Evolutionary conservation across 2,797 vertebrate species (phyloP).

Genomic region (Spondyliosoma cantharus): DNA sequence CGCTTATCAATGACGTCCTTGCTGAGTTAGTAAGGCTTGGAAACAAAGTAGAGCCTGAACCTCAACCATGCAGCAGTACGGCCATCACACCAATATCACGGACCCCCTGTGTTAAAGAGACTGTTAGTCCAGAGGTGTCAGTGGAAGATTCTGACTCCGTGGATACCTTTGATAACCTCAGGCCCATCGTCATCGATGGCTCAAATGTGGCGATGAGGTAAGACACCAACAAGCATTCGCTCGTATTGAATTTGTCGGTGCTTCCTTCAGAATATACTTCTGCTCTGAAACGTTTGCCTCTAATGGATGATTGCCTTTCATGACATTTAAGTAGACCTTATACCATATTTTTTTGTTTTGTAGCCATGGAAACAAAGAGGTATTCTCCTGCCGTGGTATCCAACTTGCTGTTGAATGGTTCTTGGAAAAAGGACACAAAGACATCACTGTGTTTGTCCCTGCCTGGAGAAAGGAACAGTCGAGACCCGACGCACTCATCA

Average conservation of each 20-base stretch:
- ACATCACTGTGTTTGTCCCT: slow-evolving; percentile 98
- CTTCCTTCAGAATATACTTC: background rate
- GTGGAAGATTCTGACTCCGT: slow-evolving; percentile 91
- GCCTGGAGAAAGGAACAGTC: slow-evolving; percentile 99
- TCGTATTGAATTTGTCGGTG: background rate
- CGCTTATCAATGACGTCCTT: slow-evolving; percentile 95
- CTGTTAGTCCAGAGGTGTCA: slow-evolving; percentile 90
- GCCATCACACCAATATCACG: slow-evolving; percentile 78
- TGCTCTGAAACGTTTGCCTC: slow-evolving; percentile 4
- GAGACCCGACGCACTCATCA: slow-evolving; percentile 95
- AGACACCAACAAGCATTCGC: slow-evolving; percentile 27
- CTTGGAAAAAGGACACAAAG: slow-evolving; percentile 97
- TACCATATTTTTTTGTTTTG: slow-evolving; percentile 65
- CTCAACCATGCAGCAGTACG: slow-evolving; percentile 81
- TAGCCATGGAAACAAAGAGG: slow-evolving; percentile 99
- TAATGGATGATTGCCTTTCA: background rate
- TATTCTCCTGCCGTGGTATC: slow-evolving; percentile 98
- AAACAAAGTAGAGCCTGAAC: slow-evolving; percentile 93
- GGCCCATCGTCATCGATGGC: slow-evolving; percentile 96
- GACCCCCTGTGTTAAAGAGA: slow-evolving; percentile 88
- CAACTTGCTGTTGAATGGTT: slow-evolving; percentile 99
- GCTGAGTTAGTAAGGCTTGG: slow-evolving; percentile 97
- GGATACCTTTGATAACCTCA: slow-evolving; percentile 93
- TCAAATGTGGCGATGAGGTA: slow-evolving; percentile 99
- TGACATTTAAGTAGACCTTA: slow-evolving; percentile 25